Evolutionary conservation across 2,797 vertebrate species (phyloP).

Genomic region (Enteromius trimaculatus): DNA sequence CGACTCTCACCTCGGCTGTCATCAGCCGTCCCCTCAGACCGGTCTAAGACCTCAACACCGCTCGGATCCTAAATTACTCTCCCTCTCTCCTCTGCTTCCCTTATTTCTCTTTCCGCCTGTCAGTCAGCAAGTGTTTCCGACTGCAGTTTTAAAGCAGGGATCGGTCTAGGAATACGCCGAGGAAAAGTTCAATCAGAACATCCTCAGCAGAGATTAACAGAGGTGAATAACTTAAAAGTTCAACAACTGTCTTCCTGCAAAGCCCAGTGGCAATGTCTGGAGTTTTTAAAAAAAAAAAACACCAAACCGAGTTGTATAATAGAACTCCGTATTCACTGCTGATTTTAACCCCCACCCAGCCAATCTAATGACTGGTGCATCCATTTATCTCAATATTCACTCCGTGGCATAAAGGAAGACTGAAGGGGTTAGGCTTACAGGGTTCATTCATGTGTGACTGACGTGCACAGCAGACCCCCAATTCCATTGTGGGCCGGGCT

Average conservation of each 20-base stretch:
- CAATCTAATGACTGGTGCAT: conserved; percentile 53
- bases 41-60: conserved; percentile 52
- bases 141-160: conserved; percentile 13
- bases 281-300: background rate
- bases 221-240: conserved; percentile 36
- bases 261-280: background rate
- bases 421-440: conserved; percentile 62
- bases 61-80: conserved; percentile 47
- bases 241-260: conserved; percentile 11
- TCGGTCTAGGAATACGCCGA: conserved; percentile 50
- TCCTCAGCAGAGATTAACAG: conserved; percentile 49
- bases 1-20: conserved; percentile 59
- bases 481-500: conserved; percentile 66
- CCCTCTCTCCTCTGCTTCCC: conserved; percentile 43
- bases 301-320: conserved; percentile 26
- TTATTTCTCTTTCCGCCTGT: conserved; percentile 44
- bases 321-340: conserved; percentile 36
- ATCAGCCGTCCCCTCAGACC: conserved; percentile 53
- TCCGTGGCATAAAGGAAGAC: conserved; percentile 57
- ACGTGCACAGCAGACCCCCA: conserved; percentile 66
- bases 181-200: conserved; percentile 62
- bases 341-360: conserved; percentile 42
- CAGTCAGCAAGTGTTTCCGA: conserved; percentile 51
- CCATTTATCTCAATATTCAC: conserved; percentile 60
- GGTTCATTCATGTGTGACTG: conserved; percentile 68